Evolutionary conservation across 2,888 invertebrate genomes (phyloP).

Genomic region (Troides oblongomaculatus): DNA sequence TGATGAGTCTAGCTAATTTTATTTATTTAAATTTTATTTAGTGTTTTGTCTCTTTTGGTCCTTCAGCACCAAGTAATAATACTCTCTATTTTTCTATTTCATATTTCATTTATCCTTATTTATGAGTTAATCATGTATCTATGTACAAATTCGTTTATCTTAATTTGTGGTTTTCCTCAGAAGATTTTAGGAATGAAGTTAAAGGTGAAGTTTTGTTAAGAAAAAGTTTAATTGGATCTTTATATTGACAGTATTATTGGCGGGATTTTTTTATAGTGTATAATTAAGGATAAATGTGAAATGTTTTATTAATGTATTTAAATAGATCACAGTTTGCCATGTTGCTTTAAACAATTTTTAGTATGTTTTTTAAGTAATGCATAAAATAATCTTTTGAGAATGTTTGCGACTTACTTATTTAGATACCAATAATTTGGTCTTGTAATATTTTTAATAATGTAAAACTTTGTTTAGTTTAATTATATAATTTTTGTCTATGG

Average conservation of each 20-base stretch:
- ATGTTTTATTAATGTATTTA: not conserved
- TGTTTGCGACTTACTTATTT: not conserved
- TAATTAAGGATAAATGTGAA: not conserved
- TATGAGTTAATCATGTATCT: no score
- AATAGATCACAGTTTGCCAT: not conserved
- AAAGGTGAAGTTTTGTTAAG: not conserved
- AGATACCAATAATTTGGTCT: not conserved
- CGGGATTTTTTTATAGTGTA: not conserved
- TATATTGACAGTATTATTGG: not conserved
- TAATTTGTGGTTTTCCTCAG: no score
- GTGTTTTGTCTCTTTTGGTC: not conserved
- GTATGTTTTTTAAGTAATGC: not conserved
- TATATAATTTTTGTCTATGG: slow-evolving; percentile 6
- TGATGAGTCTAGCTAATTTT: slow-evolving; percentile 25
- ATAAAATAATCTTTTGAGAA: not conserved
- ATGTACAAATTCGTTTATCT: no score
- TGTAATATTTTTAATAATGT: not conserved
- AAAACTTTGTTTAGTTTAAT: not conserved
- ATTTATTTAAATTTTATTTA: not conserved
- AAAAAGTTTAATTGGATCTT: not conserved
- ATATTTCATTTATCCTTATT: no score
- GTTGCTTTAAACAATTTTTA: not conserved
- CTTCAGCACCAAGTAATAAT: not conserved
- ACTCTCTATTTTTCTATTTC: no score
- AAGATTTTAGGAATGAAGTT: no score